Evolutionary conservation across 2,797 vertebrate genomes (phyloP).

Genomic region (Micropoecilia bifurca): DNA sequence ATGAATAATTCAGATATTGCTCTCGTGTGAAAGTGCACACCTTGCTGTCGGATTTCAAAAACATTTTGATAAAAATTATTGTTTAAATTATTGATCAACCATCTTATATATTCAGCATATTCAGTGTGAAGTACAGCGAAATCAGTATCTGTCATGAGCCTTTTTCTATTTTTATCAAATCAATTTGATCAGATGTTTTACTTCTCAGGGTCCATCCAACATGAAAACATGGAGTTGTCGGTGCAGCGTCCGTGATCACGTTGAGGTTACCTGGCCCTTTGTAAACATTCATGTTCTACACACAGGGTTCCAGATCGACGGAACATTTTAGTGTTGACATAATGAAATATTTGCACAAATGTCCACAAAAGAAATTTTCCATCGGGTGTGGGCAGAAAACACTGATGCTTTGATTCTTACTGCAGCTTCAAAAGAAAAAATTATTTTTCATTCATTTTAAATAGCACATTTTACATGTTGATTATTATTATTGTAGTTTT

Average conservation of each 20-base stretch:
- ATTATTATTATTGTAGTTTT: background rate
- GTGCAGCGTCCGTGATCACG: conserved; percentile 11
- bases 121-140: background rate
- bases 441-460: background rate
- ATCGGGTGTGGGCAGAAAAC: background rate
- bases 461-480: background rate
- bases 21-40: background rate
- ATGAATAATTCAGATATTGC: background rate
- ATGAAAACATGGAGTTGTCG: conserved; percentile 28
- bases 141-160: background rate
- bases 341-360: background rate
- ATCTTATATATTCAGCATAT: background rate
- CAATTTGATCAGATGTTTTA: conserved; percentile 52
- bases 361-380: background rate
- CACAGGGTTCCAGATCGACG: background rate
- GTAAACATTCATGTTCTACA: conserved; percentile 2
- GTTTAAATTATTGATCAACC: background rate
- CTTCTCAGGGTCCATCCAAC: conserved; percentile 60
- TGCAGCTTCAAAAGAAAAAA: background rate
- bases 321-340: background rate
- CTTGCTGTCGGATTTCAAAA: background rate
- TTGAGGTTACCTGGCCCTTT: conserved; percentile 9
- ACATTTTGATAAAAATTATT: background rate
- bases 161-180: conserved; percentile 7
- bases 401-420: background rate